phyloP scores from a whole-genome alignment of 2,797 vertebrate species.

The Acomys russatus region DNA sequence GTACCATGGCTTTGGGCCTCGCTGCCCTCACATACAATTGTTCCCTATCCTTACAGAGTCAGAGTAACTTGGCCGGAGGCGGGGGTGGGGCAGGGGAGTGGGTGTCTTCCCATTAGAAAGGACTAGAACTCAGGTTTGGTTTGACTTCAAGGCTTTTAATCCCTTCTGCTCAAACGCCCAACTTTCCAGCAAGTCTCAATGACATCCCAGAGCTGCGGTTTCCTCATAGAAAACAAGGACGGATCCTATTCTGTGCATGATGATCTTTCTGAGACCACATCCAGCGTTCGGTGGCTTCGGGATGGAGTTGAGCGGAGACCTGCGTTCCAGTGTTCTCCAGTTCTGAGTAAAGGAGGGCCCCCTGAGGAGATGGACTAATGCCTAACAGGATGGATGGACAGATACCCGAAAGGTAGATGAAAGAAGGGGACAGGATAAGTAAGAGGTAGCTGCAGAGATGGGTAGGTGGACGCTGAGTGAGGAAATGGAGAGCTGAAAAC shows the following conservation, averaged over 20 bases:
- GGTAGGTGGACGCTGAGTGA: too few relatives aligned
- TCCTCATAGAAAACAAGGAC: neutral
- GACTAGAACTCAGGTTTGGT: neutral
- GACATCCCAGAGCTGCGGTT: neutral
- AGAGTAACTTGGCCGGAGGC: neutral
- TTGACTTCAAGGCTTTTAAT: neutral
- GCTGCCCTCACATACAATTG: neutral
- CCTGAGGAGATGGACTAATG: neutral
- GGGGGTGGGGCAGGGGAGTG: too few relatives aligned
- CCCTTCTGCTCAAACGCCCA: neutral
- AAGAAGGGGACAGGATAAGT: rapidly evolving
- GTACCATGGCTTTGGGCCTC: neutral
- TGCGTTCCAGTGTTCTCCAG: neutral
- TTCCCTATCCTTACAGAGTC: neutral
- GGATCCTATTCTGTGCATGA: neutral
- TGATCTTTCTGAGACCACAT: neutral
- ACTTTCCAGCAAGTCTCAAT: neutral
- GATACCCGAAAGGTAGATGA: rapidly evolving
- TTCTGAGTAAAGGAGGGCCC: neutral
- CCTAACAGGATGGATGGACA: neutral
- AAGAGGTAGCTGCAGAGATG: rapidly evolving
- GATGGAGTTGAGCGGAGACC: neutral
- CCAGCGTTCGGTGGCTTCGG: neutral
- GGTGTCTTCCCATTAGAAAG: neutral
- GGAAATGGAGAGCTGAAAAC: neutral